Base-by-base conservation (phyloP, 2,797 vertebrate species). In the Tolypeutes matacus region DNA sequence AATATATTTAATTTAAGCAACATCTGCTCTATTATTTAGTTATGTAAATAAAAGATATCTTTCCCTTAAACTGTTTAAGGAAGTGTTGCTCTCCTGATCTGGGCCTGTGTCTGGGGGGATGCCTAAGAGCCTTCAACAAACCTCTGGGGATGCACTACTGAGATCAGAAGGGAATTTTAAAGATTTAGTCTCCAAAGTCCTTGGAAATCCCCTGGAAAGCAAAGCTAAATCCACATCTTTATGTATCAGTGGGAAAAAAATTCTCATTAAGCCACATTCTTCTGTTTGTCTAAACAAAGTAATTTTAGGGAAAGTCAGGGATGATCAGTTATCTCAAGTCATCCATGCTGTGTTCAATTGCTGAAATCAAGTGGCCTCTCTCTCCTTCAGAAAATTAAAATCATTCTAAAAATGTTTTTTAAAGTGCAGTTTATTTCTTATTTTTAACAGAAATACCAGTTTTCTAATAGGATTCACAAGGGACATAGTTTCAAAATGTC, bases 1-100 rank as follows among this genome's bases (percentile, higher is more conserved):
- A 27, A 36, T 34, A 20, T 9, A 67, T 75, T 85, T 75, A 62
- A 78, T 29, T 46, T 11, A 58, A 39, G 17, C 36, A 93, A 23
- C 11, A 14, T 94, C 12, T 62, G 46, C 51, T 92, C 25, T 75
- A 18, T 82, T 91, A 86, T 51, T 89, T 95, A 56, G 60, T 73
- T 64, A 84, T 29, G 20, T 60, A 72, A 88, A 49, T 83, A 42
- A 58, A 77, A 87, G 13, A 11, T n/a, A 31, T 15, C 42, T 49
- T 29, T 51, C 31, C 17, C 29, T 76, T 76, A 76, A 51, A 76
- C 73, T 51, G 3, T 76, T 86, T 46, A 80, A 82, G 3, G 29
- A 65, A 83, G 12, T 29, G 53, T 77, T 91, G 73, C 81, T 72
- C 7, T 53, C 13, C 29, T 65, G 3, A 29, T 62, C 82, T 46